phyloP scores from a whole-genome alignment of 2,113 vertebrate genomes.

The Corythoichthys intestinalis region DNA sequence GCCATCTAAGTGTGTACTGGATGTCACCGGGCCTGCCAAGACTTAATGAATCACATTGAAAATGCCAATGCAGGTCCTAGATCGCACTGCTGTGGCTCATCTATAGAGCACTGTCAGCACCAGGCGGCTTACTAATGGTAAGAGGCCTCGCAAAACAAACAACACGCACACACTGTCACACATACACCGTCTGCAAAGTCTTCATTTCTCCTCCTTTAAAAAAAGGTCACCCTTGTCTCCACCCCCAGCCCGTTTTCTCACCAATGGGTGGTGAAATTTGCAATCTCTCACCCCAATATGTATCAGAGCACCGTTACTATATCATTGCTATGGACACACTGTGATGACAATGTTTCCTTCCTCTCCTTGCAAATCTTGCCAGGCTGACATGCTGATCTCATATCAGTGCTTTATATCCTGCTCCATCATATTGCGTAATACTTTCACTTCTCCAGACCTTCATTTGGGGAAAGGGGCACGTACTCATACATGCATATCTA shows the following conservation, averaged over 20 bases:
- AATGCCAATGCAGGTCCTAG: slow-evolving; percentile 65
- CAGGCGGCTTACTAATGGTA: slow-evolving; percentile 56
- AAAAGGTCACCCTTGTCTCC: slow-evolving; percentile 63
- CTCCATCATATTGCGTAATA: background rate
- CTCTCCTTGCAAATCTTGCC: background rate
- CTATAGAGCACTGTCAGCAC: slow-evolving; percentile 55
- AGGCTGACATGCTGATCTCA: slow-evolving; percentile 18
- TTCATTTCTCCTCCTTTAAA: slow-evolving; percentile 56
- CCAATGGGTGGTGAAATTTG: slow-evolving; percentile 44
- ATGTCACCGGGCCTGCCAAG: slow-evolving; percentile 50
- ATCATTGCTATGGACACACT: slow-evolving; percentile 22
- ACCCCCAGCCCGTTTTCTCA: slow-evolving; percentile 18
- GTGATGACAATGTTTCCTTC: slow-evolving; percentile 15
- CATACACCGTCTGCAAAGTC: slow-evolving; percentile 26
- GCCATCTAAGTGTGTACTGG: slow-evolving; percentile 34
- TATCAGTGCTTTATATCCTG: slow-evolving; percentile 14
- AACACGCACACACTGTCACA: slow-evolving; percentile 14
- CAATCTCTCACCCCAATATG: slow-evolving; percentile 13
- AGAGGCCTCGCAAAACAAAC: slow-evolving; percentile 46
- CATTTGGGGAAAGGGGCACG: slow-evolving; percentile 10
- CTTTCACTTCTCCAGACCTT: slow-evolving; percentile 7
- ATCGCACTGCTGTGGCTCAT: slow-evolving; percentile 48
- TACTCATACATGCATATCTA: slow-evolving; percentile 19
- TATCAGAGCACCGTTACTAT: slow-evolving; percentile 21
- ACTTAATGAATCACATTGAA: slow-evolving; percentile 68